Conservation (phyloP, 2,797 vertebrate genomes). For the Chaenodraco wilsoni region DNA sequence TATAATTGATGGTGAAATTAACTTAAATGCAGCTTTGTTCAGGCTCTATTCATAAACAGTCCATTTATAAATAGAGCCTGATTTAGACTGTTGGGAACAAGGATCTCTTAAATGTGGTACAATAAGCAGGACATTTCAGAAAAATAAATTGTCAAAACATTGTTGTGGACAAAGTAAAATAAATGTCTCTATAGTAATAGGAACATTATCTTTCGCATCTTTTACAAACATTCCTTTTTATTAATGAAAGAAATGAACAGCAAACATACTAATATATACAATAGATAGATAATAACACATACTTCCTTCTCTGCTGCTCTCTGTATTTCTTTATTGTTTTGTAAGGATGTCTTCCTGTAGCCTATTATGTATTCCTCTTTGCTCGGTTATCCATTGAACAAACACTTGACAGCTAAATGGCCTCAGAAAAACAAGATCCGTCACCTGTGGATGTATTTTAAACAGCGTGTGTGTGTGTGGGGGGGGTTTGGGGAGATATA, state of each 20-base stretch:
- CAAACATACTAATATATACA: not conserved
- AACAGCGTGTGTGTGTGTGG: constrained; percentile 1
- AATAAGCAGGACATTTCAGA: too few species aligned
- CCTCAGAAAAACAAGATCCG: not conserved
- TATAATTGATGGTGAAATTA: too few species aligned
- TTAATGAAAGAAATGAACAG: not conserved
- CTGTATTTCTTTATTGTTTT: not conserved
- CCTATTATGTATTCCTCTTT: not conserved
- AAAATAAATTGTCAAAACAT: not conserved
- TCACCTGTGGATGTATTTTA: constrained; percentile 7
- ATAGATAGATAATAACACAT: not conserved
- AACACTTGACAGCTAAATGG: constrained; percentile 20
- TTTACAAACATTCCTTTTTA: not conserved
- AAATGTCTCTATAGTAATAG: not conserved
- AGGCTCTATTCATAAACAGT: too few species aligned
- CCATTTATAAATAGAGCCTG: too few species aligned
- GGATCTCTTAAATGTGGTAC: too few species aligned
- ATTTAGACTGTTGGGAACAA: too few species aligned
- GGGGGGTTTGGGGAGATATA: not conserved
- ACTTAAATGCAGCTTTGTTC: too few species aligned
- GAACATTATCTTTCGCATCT: too few species aligned
- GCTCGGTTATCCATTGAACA: not conserved
- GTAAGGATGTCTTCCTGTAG: not conserved
- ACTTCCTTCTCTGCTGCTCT: not conserved
- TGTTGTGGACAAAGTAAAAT: not conserved